phyloP scores from a whole-genome alignment of 2,113 vertebrate species.

The Melanerpes formicivorus region DNA sequence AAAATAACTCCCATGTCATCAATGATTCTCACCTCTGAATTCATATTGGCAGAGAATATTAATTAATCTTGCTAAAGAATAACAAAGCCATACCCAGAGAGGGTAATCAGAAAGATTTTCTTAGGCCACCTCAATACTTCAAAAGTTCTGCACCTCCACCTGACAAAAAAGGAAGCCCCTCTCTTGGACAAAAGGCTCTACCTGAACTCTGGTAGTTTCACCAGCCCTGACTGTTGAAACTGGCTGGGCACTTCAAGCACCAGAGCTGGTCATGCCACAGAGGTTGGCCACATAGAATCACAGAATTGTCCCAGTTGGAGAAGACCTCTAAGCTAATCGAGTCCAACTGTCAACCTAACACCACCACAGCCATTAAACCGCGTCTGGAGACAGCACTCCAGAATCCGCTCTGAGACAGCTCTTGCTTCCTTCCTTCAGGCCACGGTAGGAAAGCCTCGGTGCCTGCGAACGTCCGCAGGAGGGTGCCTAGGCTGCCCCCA shows the following conservation, averaged over 20 bases:
- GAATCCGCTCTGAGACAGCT: neutral
- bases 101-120: neutral
- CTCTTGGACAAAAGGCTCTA: neutral
- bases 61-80: neutral
- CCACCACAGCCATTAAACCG: too few relatives aligned
- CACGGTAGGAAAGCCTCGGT: accelerated
- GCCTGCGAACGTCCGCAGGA: neutral
- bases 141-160: neutral
- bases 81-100: neutral
- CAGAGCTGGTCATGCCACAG: too few relatives aligned
- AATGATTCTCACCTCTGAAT: neutral
- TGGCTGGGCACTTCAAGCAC: neutral
- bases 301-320: too few relatives aligned
- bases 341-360: too few relatives aligned
- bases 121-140: neutral
- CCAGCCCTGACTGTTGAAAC: neutral
- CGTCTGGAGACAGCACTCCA: neutral
- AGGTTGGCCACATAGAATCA: too few relatives aligned
- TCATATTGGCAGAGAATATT: neutral
- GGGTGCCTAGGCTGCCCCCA: accelerated
- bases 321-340: too few relatives aligned
- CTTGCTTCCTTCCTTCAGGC: neutral
- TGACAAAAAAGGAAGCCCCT: neutral
- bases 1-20: neutral
- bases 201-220: neutral